phyloP scores from a whole-genome alignment of 2,113 vertebrate species.

The Aphyosemion australe region DNA sequence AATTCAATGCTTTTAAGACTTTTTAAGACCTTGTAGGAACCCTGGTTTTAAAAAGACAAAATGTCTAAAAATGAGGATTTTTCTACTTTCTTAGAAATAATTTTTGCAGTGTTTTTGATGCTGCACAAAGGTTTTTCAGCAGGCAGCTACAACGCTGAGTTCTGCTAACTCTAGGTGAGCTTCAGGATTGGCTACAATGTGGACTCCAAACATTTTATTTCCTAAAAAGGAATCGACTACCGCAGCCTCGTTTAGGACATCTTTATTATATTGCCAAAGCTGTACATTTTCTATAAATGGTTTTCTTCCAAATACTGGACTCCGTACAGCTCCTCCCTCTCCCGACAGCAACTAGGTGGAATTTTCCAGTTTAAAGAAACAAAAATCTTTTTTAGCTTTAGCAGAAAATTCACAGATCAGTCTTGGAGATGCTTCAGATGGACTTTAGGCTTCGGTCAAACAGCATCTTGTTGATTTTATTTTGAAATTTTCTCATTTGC shows the following conservation, averaged over 20 bases:
- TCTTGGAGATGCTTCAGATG: slow-evolving; percentile 14
- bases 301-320: slow-evolving; percentile 67
- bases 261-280: slow-evolving; percentile 82
- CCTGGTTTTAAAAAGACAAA: too few species aligned
- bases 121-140: too few species aligned
- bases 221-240: background rate
- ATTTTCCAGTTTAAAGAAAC: slow-evolving; percentile 38
- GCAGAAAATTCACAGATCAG: slow-evolving; percentile 18
- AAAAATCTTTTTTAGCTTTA: slow-evolving; percentile 12
- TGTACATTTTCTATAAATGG: slow-evolving; percentile 80
- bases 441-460: slow-evolving; percentile 8
- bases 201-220: background rate
- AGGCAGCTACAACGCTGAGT: too few species aligned
- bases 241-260: slow-evolving; percentile 65
- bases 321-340: slow-evolving; percentile 61
- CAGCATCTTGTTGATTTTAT: slow-evolving; percentile 1
- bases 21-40: too few species aligned
- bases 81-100: too few species aligned
- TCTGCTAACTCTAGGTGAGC: too few species aligned
- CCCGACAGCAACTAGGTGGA: slow-evolving; percentile 48
- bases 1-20: too few species aligned
- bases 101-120: too few species aligned
- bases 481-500: slow-evolving; percentile 17
- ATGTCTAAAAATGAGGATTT: too few species aligned
- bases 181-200: too few species aligned